Base-by-base conservation (phyloP, 2,888 invertebrate genomes). In the Ophion ellenae region DNA sequence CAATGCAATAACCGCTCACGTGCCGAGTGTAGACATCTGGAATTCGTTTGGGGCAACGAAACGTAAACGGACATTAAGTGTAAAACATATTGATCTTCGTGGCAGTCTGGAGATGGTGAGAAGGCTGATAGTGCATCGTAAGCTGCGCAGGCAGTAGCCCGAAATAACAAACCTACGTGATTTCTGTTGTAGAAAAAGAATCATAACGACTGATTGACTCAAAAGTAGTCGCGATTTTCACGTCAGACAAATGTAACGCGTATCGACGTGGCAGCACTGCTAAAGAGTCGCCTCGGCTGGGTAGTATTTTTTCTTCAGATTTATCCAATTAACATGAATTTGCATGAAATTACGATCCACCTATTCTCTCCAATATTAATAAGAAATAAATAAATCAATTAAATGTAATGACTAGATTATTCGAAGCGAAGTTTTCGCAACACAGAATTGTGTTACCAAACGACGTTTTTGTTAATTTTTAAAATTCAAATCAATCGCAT, bases 391-490 rank as follows among this genome's bases (percentile, higher is more conserved):
- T 66, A 78, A 75, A 81, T 80, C 63, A 79, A 76, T 76, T n/a
- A 84, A 71, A 79, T 61, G 17, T 45, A 76, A 47, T 83, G 85
- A 83, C 86, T 85, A 86, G 83, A 87, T 83, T 81, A 74, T 83
- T 75, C 67, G 36, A 86, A 66, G 71, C 64, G 40, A 69, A 36
- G 32, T 17, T 59, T 20, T 17, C 57, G 24, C 17, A 47, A 24
- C 67, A 53, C 45, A 61, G 3, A 59, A 81, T 59, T 36, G 61
- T 57, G 69, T 69, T 45, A 10, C 32, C 11, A 17, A 40, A 45
- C 45, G 17, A 47, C 14, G 36, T 79, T 75, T 57, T 28, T n/a
- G 63, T 74, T 64, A 14, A 36, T 66, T 70, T 66, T 20, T 47
- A 66, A 2, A n/a, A 9, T 63, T 11, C 6, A 28, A 45, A 47